Percentiles rank a stretch among this genome's conserved stretches.
These are phyloP conservation scores for Augochlora pura DNA, from an alignment of 1,140 invertebrate genomes.

Conservation along the genomic window DNA sequence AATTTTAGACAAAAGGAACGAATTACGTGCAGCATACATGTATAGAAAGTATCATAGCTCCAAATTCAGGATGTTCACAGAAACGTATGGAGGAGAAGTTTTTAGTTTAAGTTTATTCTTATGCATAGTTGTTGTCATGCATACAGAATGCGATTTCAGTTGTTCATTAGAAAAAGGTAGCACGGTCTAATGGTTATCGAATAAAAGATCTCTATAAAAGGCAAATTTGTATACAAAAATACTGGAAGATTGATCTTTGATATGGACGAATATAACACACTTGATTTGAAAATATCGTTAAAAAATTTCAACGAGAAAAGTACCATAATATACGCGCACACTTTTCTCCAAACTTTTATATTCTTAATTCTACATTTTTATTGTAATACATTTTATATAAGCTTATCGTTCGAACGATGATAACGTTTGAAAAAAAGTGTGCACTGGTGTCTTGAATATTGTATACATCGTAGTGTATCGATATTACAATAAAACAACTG, in stretches of 20 bases:
- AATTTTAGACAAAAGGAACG: background rate
- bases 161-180: slow-evolving; percentile 24
- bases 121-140: slow-evolving; percentile 36
- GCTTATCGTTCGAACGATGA: background rate
- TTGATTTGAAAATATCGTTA: slow-evolving; percentile 59
- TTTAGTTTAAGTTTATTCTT: slow-evolving; percentile 44
- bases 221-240: slow-evolving; percentile 48
- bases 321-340: slow-evolving; percentile 13
- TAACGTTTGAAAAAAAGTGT: slow-evolving; percentile 49
- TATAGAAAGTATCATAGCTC: slow-evolving; percentile 26
- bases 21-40: background rate
- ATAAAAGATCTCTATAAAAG: slow-evolving; percentile 43
- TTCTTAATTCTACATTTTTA: slow-evolving; percentile 20
- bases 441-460: slow-evolving; percentile 29
- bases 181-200: slow-evolving; percentile 12
- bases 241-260: slow-evolving; percentile 53
- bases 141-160: slow-evolving; percentile 17
- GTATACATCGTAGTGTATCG: slow-evolving; percentile 25
- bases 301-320: slow-evolving; percentile 39
- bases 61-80: slow-evolving; percentile 35
- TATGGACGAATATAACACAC: slow-evolving; percentile 22
- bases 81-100: slow-evolving; percentile 24
- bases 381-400: slow-evolving; percentile 47
- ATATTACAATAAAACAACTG: slow-evolving; percentile 45
- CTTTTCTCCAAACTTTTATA: slow-evolving; percentile 47